Base-by-base conservation (phyloP, 2,888 invertebrate genomes). In the Orthosia gracilis region DNA sequence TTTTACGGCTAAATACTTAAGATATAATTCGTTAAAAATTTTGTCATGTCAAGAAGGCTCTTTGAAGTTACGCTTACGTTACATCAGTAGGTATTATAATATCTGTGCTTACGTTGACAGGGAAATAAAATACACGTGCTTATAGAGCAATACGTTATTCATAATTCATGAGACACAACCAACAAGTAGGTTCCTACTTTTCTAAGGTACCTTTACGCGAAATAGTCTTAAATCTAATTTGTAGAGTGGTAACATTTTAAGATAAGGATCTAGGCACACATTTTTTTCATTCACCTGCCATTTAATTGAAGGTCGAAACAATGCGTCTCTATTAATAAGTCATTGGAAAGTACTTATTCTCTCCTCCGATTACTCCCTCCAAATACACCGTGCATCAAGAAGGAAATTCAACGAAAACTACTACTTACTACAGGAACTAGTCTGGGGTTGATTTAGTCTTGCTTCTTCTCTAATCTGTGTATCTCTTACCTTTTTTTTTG, bases 101-200 rank as follows among this genome's bases (percentile, higher is more conserved):
- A 31, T 31, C 31, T 40, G 40, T 40, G 9, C 31, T 31, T 7
- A 31, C 40, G 49, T 45, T 54, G 15, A 18, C 23, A 21, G 40
- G 54, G 3, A 58, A 79, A 71, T 71, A 0, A 62, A 50, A 45
- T 52, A 80, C n/a, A 50, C 12, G 26, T 26, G 50, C 18, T 50
- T 79, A 26, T 21, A 40, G 17, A 47, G 17, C 17, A n/a, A 49
- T 26, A 50, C 9, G 23, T 49, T 50, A 67, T 67, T n/a, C 49
- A 66, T 76, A 76, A 73, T 40, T 73, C 47, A 76, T 55, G 77
- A 76, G 54, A 17, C 7, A 73, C 47, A 13, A 73, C 23, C 23
- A 54, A 49, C 31, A 63, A 17, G 18, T 54, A 45, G n/a, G 3
- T 52, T 31, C 12, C 17, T 64, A 31, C 15, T 18, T 47, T 49